These are phyloP conservation scores for Corythoichthys haematopterus DNA, from an alignment of 2,113 vertebrate species.

Conservation along the genomic window DNA sequence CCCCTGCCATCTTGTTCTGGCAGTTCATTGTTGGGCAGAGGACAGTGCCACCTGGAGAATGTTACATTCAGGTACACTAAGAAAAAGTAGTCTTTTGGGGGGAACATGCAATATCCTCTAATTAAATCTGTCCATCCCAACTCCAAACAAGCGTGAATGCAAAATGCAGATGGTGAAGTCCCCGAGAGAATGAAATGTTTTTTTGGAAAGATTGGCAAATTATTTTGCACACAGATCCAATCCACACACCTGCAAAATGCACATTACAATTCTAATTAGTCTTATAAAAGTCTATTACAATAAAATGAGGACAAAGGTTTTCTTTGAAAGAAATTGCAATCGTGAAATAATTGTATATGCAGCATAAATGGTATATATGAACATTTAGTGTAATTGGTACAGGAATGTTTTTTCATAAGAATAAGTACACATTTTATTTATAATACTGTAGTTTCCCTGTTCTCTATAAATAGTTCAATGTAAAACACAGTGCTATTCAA, in stretches of 20 bases:
- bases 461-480: too few relatives aligned
- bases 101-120: not conserved
- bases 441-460: too few relatives aligned
- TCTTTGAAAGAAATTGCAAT: not conserved
- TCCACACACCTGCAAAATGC: not conserved
- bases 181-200: not conserved
- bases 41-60: conserved; percentile 84
- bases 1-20: conserved; percentile 97
- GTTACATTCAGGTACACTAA: conserved; percentile 79
- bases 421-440: not conserved
- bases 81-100: not conserved
- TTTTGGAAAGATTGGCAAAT: not conserved
- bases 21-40: conserved; percentile 95
- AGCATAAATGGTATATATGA: not conserved
- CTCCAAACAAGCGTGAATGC: not conserved
- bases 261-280: not conserved
- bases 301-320: not conserved
- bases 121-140: not conserved
- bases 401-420: not conserved
- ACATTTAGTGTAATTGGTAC: not conserved
- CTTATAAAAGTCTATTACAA: not conserved
- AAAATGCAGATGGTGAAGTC: not conserved
- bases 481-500: too few relatives aligned
- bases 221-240: not conserved
- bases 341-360: not conserved